Evolutionary conservation across 2,113 vertebrate species (phyloP).

Genomic region (Crypturellus undulatus): DNA sequence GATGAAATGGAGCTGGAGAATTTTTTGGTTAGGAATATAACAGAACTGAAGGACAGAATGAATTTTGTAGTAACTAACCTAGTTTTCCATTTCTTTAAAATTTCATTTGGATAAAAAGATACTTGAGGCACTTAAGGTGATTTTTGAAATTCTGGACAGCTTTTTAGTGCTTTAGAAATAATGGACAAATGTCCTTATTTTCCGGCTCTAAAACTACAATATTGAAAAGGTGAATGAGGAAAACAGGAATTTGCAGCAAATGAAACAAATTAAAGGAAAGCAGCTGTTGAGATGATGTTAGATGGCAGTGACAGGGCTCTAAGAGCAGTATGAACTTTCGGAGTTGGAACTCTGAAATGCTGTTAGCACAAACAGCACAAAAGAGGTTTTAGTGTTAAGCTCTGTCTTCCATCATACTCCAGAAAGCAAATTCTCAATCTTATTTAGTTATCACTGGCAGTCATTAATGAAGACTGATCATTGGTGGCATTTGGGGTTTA

Average conservation of each 20-base stretch:
- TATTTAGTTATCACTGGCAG: not conserved
- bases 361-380: not conserved
- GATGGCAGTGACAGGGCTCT: not conserved
- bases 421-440: not conserved
- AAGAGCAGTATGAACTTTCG: not conserved
- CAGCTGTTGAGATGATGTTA: not conserved
- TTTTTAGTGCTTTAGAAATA: not conserved
- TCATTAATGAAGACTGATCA: not conserved
- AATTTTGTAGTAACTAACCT: fast-evolving
- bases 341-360: not conserved
- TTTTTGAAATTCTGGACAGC: not conserved
- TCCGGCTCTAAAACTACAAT: not conserved
- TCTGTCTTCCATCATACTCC: not conserved
- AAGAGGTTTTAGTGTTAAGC: not conserved
- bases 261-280: not conserved
- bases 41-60: not conserved
- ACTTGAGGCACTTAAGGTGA: not conserved
- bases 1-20: not conserved
- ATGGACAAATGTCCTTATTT: not conserved
- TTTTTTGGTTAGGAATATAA: not conserved
- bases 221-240: not conserved
- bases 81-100: not conserved
- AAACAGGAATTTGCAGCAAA: not conserved
- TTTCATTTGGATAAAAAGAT: not conserved
- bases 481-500: not conserved